These are phyloP conservation scores for Hypanus sabinus DNA, from an alignment of 2,113 vertebrate genomes.

Conservation along the genomic window DNA sequence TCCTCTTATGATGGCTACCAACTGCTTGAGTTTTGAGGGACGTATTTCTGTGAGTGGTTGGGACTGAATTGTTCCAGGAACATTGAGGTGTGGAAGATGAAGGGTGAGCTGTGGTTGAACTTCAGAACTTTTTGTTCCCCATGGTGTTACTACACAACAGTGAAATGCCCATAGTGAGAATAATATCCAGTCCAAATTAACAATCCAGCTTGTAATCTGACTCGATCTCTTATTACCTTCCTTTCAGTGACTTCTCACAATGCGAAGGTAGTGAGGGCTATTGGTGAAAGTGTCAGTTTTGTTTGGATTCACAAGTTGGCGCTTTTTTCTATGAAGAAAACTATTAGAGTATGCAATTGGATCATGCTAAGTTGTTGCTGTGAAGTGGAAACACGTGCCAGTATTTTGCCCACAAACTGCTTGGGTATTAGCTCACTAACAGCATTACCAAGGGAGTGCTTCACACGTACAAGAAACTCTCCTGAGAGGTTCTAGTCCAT, in stretches of 20 bases:
- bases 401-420: not conserved
- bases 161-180: not conserved
- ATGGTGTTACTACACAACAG: not conserved
- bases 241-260: not conserved
- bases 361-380: not conserved
- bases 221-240: too few relatives aligned
- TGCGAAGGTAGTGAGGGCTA: not conserved
- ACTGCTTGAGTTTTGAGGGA: not conserved
- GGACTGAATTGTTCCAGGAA: not conserved
- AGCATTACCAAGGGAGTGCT: not conserved
- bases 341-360: not conserved
- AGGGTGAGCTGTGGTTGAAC: not conserved
- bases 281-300: not conserved
- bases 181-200: not conserved
- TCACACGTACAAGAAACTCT: not conserved
- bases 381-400: not conserved
- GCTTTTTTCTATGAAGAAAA: not conserved
- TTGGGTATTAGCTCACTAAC: not conserved
- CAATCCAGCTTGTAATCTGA: not conserved
- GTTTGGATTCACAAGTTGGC: not conserved
- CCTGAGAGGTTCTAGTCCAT: not conserved
- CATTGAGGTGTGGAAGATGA: not conserved
- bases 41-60: not conserved
- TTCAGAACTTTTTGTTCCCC: too few relatives aligned
- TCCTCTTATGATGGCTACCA: not conserved